Conservation (phyloP, 1,140 invertebrate genomes). For the Procambarus virginalis region DNA sequence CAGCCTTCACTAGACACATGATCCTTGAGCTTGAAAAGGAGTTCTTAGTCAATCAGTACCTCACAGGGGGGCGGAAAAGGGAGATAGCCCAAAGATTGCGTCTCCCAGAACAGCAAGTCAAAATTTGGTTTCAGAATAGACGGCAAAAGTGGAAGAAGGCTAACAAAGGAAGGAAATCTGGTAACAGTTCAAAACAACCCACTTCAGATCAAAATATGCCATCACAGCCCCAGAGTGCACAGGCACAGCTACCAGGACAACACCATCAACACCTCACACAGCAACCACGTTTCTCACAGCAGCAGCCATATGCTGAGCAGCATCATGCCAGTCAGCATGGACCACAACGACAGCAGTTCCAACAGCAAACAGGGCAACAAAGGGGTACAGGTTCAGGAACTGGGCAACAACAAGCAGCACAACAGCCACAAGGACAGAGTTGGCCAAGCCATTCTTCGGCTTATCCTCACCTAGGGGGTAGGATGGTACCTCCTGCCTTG, state of each 20-base stretch:
- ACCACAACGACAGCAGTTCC: conserved; percentile 38
- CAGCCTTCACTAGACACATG: conserved; percentile 85
- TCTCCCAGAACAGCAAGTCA: conserved; percentile 91
- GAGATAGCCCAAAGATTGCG: conserved; percentile 93
- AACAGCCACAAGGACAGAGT: conserved; percentile 24
- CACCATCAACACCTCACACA: conserved; percentile 28
- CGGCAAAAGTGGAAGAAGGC: conserved; percentile 82
- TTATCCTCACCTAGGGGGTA: conserved; percentile 23
- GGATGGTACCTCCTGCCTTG: conserved; percentile 52
- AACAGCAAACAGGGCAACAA: neutral
- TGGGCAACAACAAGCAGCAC: neutral
- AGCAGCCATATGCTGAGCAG: conserved; percentile 16
- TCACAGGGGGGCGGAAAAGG: conserved; percentile 83
- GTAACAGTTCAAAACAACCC: conserved; percentile 23
- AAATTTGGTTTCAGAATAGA: conserved; percentile 95
- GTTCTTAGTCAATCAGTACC: conserved; percentile 81
- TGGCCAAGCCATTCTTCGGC: conserved; percentile 22
- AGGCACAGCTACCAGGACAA: conserved; percentile 8
- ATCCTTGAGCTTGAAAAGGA: conserved; percentile 81
- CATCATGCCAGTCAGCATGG: conserved; percentile 36
- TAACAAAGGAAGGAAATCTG: conserved; percentile 29
- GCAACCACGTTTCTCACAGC: conserved; percentile 28
- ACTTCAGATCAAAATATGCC: conserved; percentile 10
- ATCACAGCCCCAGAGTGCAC: neutral
- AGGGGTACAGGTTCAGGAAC: neutral